phyloP scores from a whole-genome alignment of 2,113 vertebrate species.

The Gila orcuttii region DNA sequence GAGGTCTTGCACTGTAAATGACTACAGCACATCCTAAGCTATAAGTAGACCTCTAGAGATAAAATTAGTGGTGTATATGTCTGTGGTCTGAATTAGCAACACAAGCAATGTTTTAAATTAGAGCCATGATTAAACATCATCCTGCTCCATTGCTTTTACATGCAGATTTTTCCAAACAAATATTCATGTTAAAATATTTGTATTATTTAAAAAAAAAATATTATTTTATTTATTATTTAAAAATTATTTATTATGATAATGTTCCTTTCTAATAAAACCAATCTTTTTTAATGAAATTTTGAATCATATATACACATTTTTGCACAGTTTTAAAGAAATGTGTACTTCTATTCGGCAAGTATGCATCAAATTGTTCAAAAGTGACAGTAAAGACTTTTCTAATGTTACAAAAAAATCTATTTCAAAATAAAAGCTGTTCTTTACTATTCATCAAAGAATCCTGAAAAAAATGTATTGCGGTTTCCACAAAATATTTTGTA shows the following conservation, averaged over 20 bases:
- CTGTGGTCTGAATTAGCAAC: too few relatives aligned
- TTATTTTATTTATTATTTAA: neutral
- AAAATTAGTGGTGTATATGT: neutral
- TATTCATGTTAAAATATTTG: too few relatives aligned
- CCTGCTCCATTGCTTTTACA: neutral
- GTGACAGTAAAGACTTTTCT: too few relatives aligned
- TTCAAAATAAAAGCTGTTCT: too few relatives aligned
- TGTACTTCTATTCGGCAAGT: neutral
- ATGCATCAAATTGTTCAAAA: neutral
- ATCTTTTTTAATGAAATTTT: neutral
- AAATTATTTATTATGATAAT: neutral
- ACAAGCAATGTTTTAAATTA: slow-evolving; percentile 18
- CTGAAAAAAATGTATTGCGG: too few relatives aligned
- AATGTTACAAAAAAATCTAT: too few relatives aligned
- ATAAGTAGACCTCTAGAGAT: neutral
- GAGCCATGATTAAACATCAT: neutral
- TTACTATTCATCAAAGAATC: too few relatives aligned
- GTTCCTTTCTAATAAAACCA: neutral
- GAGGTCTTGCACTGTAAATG: slow-evolving; percentile 6
- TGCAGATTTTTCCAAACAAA: neutral
- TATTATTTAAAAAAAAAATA: neutral
- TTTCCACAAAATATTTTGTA: too few relatives aligned
- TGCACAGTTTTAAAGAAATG: neutral
- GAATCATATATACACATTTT: neutral
- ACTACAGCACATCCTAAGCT: neutral